A percentile compares a stretch with the other conserved stretches of the same genome.
These are phyloP conservation scores for Apomyelois bistriatella DNA, from an alignment of 2,888 invertebrate species.

Conservation along the genomic window DNA sequence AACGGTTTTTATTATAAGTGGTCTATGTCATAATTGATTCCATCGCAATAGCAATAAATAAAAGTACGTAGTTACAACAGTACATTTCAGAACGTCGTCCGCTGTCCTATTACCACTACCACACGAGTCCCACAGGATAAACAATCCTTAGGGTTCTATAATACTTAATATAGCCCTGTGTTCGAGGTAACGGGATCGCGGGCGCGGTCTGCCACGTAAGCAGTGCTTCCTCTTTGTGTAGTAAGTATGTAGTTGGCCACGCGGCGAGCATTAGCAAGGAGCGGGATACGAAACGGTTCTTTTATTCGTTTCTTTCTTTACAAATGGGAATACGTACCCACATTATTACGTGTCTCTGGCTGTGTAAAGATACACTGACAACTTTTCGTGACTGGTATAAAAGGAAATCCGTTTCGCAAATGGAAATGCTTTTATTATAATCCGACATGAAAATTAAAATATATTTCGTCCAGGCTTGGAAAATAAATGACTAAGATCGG, in stretches of 20 bases:
- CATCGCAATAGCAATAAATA: no score
- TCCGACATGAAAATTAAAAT: neutral
- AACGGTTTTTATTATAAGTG: no score
- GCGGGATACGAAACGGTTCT: conserved; percentile 37
- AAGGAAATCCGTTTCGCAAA: neutral
- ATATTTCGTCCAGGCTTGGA: neutral
- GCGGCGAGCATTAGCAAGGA: conserved; percentile 43
- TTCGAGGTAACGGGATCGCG: neutral
- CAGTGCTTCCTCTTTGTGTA: conserved; percentile 22
- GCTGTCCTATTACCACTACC: no score
- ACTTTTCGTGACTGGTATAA: neutral
- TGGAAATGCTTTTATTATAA: conserved; percentile 4
- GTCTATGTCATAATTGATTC: no score
- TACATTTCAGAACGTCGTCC: no score
- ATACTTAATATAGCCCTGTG: neutral
- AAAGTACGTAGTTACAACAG: no score
- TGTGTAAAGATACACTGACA: conserved; percentile 17
- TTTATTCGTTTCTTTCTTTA: conserved; percentile 49
- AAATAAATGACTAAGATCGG: neutral
- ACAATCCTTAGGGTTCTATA: neutral
- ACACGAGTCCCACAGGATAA: no score
- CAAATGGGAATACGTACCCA: conserved; percentile 53
- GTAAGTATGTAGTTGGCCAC: conserved; percentile 29
- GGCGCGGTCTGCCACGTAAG: conserved; percentile 18
- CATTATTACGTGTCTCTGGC: conserved; percentile 42